phyloP scores from a whole-genome alignment of 1,140 invertebrate species.

The Scaptomyza hsui region DNA sequence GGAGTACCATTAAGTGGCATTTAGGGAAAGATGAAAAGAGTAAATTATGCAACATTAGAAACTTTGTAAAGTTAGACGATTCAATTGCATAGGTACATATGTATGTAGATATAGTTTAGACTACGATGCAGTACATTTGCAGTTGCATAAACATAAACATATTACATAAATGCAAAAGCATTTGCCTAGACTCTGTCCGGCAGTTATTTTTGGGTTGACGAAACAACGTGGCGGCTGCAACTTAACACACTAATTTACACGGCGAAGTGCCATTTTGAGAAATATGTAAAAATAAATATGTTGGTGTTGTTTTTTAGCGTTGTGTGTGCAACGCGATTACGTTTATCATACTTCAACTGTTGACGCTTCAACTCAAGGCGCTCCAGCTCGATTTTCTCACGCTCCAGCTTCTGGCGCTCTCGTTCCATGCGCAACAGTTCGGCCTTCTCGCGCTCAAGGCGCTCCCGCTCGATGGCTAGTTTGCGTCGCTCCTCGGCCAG shows the following conservation, averaged over 20 bases:
- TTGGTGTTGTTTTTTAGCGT: conserved; percentile 57
- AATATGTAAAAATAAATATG: conserved; percentile 62
- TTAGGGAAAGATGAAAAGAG: conserved; percentile 63
- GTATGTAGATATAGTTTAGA: conserved; percentile 30
- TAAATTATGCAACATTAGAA: conserved; percentile 40
- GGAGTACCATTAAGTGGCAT: conserved; percentile 22
- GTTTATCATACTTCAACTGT: conserved; percentile 86
- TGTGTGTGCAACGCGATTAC: conserved; percentile 54
- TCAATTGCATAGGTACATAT: conserved; percentile 7
- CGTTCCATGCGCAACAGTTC: conserved; percentile 92
- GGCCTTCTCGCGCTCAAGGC: conserved; percentile 91
- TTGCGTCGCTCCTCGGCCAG: conserved; percentile 92
- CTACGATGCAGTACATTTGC: conserved; percentile 34
- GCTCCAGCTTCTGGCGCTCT: conserved; percentile 91
- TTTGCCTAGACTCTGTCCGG: conserved; percentile 43
- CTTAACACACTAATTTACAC: conserved; percentile 63
- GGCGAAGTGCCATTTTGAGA: conserved; percentile 56
- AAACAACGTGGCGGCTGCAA: conserved; percentile 71
- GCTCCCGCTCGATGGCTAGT: conserved; percentile 90
- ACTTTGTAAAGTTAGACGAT: neutral
- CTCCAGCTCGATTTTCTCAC: conserved; percentile 93
- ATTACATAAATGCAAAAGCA: conserved; percentile 40
- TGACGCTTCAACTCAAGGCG: conserved; percentile 92
- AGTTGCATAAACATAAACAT: conserved; percentile 28
- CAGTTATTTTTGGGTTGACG: conserved; percentile 55